Evolutionary conservation across 2,113 vertebrate genomes (phyloP).

Genomic region (Plestiodon gilberti): DNA sequence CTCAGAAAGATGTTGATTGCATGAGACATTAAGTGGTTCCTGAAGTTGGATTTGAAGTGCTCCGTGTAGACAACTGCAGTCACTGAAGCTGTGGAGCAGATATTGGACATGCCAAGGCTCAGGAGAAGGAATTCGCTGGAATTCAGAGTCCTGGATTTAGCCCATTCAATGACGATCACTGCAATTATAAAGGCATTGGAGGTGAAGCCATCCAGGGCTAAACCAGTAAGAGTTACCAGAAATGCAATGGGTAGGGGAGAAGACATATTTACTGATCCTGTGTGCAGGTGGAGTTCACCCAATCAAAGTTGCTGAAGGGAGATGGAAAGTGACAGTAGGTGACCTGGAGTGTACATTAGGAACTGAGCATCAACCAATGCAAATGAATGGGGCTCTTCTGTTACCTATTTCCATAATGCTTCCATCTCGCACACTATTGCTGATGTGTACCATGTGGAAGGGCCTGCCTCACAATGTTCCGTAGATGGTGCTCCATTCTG

Average conservation of each 20-base stretch:
- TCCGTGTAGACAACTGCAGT: not conserved
- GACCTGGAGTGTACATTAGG: not conserved
- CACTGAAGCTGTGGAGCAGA: not conserved
- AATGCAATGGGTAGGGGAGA: not conserved
- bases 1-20: not conserved
- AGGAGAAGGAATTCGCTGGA: not conserved
- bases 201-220: not conserved
- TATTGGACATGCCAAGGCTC: not conserved
- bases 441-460: not conserved
- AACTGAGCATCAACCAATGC: not conserved
- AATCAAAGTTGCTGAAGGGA: not conserved
- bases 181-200: slow-evolving; percentile 5
- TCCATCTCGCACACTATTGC: not conserved
- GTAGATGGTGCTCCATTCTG: not conserved
- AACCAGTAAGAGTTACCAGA: not conserved
- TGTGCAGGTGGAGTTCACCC: not conserved
- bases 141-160: not conserved
- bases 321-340: not conserved
- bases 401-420: not conserved
- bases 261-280: not conserved
- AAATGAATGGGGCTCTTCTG: not conserved
- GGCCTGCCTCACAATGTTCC: not conserved
- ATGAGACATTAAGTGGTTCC: not conserved
- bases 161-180: not conserved
- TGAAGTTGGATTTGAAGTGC: not conserved